These are phyloP conservation scores for Crocodylus rhombifer DNA, from an alignment of 2,797 vertebrate species.

Conservation along the genomic window DNA sequence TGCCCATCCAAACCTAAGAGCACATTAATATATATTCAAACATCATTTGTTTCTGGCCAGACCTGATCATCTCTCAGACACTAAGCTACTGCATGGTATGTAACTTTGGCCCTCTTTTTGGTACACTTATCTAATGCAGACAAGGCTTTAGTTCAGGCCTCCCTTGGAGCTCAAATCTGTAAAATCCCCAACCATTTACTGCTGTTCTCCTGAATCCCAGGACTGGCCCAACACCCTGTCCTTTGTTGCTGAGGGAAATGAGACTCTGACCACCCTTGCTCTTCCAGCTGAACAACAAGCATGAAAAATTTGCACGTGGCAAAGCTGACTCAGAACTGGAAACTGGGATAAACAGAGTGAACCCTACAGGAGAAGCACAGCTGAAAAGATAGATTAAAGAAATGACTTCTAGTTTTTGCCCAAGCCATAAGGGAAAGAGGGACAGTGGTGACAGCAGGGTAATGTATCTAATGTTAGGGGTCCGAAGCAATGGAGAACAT, in stretches of 20 bases:
- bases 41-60: neutral
- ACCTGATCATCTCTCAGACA: neutral
- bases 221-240: too few relatives aligned
- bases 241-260: too few relatives aligned
- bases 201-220: too few relatives aligned
- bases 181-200: too few relatives aligned
- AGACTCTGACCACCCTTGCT: too few relatives aligned
- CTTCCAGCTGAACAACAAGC: neutral
- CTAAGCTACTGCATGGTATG: too few relatives aligned
- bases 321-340: neutral
- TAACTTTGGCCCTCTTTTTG: too few relatives aligned
- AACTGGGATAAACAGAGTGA: neutral
- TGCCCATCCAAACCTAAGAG: neutral
- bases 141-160: too few relatives aligned
- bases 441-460: fast-evolving
- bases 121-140: too few relatives aligned
- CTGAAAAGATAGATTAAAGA: neutral
- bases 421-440: neutral
- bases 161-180: too few relatives aligned
- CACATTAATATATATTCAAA: neutral
- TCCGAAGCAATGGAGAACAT: neutral
- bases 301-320: neutral
- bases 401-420: neutral
- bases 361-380: neutral
- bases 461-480: fast-evolving